phyloP scores from a whole-genome alignment of 2,888 invertebrate genomes.

The Yponomeuta evonymella region DNA sequence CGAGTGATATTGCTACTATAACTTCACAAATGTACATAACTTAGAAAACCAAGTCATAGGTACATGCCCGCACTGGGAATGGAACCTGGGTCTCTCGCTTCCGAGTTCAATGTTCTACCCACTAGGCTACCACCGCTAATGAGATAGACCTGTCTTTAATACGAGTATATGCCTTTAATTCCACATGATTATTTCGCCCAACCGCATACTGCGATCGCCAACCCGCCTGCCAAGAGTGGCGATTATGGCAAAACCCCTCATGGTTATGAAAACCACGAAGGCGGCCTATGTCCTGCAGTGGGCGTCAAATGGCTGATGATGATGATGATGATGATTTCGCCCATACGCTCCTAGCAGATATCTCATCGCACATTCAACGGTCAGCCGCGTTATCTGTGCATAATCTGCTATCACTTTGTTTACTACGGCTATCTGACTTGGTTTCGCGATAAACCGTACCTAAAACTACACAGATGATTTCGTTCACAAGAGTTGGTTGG shows the following conservation, averaged over 20 bases:
- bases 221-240: too few relatives aligned
- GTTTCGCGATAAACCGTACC: not conserved
- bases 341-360: not conserved
- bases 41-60: too few relatives aligned
- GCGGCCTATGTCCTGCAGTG: too few relatives aligned
- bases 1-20: too few relatives aligned
- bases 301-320: too few relatives aligned
- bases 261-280: too few relatives aligned
- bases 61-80: too few relatives aligned
- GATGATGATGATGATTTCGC: not conserved
- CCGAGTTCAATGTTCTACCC: too few relatives aligned
- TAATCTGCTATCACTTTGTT: constrained; percentile 20
- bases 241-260: too few relatives aligned
- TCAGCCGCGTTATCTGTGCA: constrained; percentile 12
- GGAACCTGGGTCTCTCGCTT: too few relatives aligned
- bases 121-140: not conserved
- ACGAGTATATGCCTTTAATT: not conserved
- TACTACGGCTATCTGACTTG: constrained; percentile 14
- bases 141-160: not conserved
- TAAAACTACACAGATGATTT: not conserved
- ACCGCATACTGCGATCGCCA: too few relatives aligned
- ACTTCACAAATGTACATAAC: too few relatives aligned
- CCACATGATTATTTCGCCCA: not conserved
- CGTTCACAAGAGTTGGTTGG: not conserved
- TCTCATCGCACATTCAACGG: not conserved